Conservation (phyloP, 2,888 invertebrate genomes). For the Vannuccia rotundouncinata region DNA sequence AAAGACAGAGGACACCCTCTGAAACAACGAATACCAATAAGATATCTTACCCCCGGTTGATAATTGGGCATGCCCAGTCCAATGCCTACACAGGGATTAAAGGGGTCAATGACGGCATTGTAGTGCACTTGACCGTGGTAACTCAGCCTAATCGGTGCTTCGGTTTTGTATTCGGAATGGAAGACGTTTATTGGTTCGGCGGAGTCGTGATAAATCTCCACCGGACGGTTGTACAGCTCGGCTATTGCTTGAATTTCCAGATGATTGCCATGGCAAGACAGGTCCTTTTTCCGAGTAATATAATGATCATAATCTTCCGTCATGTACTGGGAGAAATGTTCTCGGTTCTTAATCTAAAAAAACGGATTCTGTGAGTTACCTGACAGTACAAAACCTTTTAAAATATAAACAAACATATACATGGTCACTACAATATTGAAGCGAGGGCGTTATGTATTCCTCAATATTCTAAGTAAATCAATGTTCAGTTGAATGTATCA, state of each 20-base stretch:
- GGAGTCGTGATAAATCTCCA: conserved; percentile 75
- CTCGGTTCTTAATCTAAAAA: conserved; percentile 64
- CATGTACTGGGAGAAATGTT: conserved; percentile 78
- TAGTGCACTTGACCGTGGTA: conserved; percentile 81
- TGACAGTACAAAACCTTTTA: too few relatives aligned
- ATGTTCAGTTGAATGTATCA: too few relatives aligned
- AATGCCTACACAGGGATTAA: conserved; percentile 69
- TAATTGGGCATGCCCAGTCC: conserved; percentile 75
- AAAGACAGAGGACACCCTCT: too few relatives aligned
- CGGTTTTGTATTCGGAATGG: conserved; percentile 68
- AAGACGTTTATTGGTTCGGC: conserved; percentile 77
- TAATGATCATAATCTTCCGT: conserved; percentile 80
- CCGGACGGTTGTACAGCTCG: conserved; percentile 77
- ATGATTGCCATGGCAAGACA: conserved; percentile 78
- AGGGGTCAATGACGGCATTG: conserved; percentile 78
- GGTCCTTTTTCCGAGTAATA: conserved; percentile 70
- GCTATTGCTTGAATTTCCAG: conserved; percentile 83
- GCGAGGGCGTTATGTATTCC: too few relatives aligned
- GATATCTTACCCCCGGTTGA: conserved; percentile 60
- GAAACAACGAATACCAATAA: too few relatives aligned
- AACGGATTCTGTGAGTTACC: too few relatives aligned
- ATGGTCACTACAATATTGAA: too few relatives aligned
- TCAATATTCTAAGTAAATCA: too few relatives aligned
- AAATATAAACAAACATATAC: too few relatives aligned
- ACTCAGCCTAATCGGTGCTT: conserved; percentile 69